Conservation (phyloP, 2,888 invertebrate genomes). For the Cataglyphis albicans region DNA sequence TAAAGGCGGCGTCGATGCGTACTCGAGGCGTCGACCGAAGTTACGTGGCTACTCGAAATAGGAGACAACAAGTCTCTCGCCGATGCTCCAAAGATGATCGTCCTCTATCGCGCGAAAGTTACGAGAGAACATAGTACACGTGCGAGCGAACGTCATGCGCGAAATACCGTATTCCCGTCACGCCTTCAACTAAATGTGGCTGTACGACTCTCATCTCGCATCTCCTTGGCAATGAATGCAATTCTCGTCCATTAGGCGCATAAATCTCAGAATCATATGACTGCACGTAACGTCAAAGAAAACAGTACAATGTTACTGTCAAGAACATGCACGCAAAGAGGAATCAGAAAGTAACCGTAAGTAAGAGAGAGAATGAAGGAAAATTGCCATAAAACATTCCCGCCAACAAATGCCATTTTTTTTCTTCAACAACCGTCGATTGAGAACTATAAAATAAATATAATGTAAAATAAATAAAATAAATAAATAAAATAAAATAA, state of each 20-base stretch:
- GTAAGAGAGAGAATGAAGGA: background rate
- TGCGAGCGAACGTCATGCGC: constrained; percentile 9
- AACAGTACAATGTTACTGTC: constrained; percentile 25
- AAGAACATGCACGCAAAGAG: background rate
- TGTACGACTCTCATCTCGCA: constrained; percentile 25
- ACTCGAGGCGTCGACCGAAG: constrained; percentile 9
- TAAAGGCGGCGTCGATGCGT: constrained; percentile 42
- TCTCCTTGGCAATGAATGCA: constrained; percentile 33
- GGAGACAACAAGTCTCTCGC: constrained; percentile 20
- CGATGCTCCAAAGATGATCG: constrained; percentile 5
- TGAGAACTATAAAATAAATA: background rate
- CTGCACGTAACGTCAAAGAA: constrained; percentile 3
- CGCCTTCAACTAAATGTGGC: constrained; percentile 32
- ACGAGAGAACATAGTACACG: background rate
- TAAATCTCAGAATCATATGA: constrained; percentile 1
- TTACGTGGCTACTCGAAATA: constrained; percentile 39
- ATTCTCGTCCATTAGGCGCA: constrained; percentile 19
- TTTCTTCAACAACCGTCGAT: background rate
- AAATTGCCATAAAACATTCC: background rate
- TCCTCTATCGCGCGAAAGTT: constrained; percentile 33
- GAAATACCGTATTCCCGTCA: constrained; percentile 37
- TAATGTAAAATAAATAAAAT: too few relatives aligned
- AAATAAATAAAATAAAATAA: too few relatives aligned
- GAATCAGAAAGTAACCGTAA: constrained; percentile 2
- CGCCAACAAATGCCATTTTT: background rate